Base-by-base conservation (phyloP, 2,888 invertebrate species). In the Cheilosia pagana region DNA sequence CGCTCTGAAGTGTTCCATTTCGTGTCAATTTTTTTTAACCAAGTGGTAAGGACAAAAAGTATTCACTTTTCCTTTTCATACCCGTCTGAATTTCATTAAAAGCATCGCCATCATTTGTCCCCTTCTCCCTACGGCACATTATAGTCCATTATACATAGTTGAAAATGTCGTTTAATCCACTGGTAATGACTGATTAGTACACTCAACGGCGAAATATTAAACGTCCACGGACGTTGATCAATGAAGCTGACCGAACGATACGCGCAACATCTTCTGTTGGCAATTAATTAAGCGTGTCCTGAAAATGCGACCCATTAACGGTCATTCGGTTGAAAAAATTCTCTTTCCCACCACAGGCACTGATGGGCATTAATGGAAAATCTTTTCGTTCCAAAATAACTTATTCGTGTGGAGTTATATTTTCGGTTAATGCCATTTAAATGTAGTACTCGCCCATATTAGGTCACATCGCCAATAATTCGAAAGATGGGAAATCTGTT, bases 281-380 rank as follows among this genome's bases (percentile, higher is more conserved):
- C 53, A 67, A 79, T 79, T 79, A 65, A 72, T 72, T 67, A 60
- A 67, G 23, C 79, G 41, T 67, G 65, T 72, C 50, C 65, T 52
- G 72, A 65, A 59, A 72, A 65, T 53, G 25, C 28, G 41, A 1
- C 35, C 72, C 53, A 79, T 67, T 67, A 67, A 67, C 39, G 45
- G 43, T 4, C 12, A 3, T 7, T 19, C 3, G 3, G 23, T 21
- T 50, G 21, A 14, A 12, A 10, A 10, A 10, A 6, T 50, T 12
- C 6, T 23, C 14, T 12, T 23, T 14, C 25, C 14, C 12, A 23
- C 6, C 3, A 28, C 8, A 8, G 8, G 28, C 28, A 8, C 7
- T 2, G 19, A 7, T 14, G 4, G 23, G 4, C 12, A 12, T 10
- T 23, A 14, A 45, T 68, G 55, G 28, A 57, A 70, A 70, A 57